These are phyloP conservation scores for Aporophyla nigra DNA, from an alignment of 2,888 invertebrate species.

Conservation along the genomic window DNA sequence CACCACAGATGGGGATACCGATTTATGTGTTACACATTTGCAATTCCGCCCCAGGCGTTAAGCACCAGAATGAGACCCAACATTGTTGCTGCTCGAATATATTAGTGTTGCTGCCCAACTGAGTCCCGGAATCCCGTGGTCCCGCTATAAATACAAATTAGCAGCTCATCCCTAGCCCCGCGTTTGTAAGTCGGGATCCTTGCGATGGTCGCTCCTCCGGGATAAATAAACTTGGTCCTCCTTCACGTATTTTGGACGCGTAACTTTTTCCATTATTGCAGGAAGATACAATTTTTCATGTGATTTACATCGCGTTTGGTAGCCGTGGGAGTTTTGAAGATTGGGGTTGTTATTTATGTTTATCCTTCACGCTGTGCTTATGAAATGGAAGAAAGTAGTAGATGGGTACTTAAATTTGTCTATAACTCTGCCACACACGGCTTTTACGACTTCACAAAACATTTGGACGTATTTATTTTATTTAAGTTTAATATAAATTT, in stretches of 20 bases:
- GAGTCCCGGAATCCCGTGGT: constrained; percentile 46
- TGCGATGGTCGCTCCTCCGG: constrained; percentile 45
- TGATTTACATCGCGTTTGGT: constrained; percentile 35
- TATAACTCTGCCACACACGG: too few species aligned
- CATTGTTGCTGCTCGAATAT: constrained; percentile 36
- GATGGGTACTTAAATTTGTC: too few species aligned
- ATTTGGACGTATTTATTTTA: too few species aligned
- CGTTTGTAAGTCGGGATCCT: constrained; percentile 62
- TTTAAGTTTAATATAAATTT: too few species aligned
- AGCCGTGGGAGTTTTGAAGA: constrained; percentile 25
- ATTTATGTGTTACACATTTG: neutral
- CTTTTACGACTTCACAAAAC: too few species aligned
- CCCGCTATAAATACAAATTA: constrained; percentile 73
- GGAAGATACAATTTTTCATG: constrained; percentile 27
- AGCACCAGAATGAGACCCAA: constrained; percentile 23
- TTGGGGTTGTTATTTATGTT: constrained; percentile 15
- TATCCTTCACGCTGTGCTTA: constrained; percentile 7
- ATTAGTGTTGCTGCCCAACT: constrained; percentile 47
- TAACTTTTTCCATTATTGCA: constrained; percentile 47
- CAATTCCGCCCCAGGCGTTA: constrained; percentile 8
- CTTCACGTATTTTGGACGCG: constrained; percentile 45
- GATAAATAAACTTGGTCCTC: constrained; percentile 48
- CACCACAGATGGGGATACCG: neutral
- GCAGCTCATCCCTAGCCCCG: constrained; percentile 55
- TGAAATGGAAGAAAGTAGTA: neutral